Base-by-base conservation (phyloP, 2,797 vertebrate species). In the Crenuchus spilurus region DNA sequence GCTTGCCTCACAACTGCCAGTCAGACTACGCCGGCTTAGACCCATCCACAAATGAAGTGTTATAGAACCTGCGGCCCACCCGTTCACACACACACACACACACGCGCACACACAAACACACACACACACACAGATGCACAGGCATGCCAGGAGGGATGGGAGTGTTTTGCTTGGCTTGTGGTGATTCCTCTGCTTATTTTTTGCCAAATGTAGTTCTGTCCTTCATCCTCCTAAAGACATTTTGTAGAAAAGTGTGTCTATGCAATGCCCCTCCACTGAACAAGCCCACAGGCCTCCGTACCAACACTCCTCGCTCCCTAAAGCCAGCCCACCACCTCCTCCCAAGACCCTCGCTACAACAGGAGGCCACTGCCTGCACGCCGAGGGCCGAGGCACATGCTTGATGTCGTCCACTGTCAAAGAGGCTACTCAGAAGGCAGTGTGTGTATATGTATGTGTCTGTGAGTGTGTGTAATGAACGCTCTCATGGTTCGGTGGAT, bases 161-260 rank as follows among this genome's bases (percentile, higher is more conserved):
- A 69, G 61, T 69, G 52, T 62, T 87, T 85, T 62, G 74, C 80
- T 83, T 78, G 51, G 16, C 49, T 72, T 73, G 5, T 69, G 39
- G 18, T 69, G 70, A 52, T 57, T 78, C 71, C 68, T 76, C 68
- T 60, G 75, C 72, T 70, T 55, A 76, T 76, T 51, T 76, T 51
- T 88, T 89, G 89, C 89, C 90, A 92, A 92, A 92, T 90, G 85
- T 89, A 85, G 79, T 87, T 69, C 28, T 70, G 10, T 74, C 13
- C 51, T 11, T 20, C 22, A 55, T 52, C 87, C 89, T 87, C 79
- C 87, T 64, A 87, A 86, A 84, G 86, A 61, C 35, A 13, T 84
- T 84, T 84, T 89, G 87, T 91, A 90, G 86, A 87, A 89, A n/a
- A 86, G 87, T 80, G 87, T 82, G 90, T 91, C 91, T 92, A 92